Conservation (phyloP, 2,888 invertebrate species). For the Listrodromus nycthemerus region DNA sequence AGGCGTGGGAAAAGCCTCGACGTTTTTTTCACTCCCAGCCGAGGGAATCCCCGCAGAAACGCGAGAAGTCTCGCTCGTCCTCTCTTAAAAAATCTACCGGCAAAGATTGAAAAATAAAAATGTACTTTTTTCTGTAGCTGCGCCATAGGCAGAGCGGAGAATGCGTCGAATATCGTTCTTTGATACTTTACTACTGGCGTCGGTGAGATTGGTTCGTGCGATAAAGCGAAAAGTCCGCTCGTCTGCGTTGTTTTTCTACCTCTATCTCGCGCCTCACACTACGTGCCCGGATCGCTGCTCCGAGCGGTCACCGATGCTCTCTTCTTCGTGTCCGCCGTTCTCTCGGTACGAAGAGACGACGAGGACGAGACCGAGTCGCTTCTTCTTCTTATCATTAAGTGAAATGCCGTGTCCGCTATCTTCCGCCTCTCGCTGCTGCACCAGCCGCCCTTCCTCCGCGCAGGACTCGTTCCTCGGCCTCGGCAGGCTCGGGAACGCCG, state of each 20-base stretch:
- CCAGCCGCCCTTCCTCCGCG: conserved; percentile 56
- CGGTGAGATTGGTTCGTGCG: conserved; percentile 78
- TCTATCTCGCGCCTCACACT: conserved; percentile 38
- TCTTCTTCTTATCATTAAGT: conserved; percentile 83
- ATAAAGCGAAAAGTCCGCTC: conserved; percentile 75
- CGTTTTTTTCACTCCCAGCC: background rate
- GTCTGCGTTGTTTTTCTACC: conserved; percentile 50
- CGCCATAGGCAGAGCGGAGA: conserved; percentile 36
- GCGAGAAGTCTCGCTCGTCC: background rate
- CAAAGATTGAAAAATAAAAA: background rate
- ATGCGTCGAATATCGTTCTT: conserved; percentile 67
- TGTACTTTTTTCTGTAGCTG: background rate
- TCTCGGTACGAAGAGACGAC: conserved; percentile 65
- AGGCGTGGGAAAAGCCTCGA: conserved; percentile 38
- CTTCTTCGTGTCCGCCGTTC: conserved; percentile 60
- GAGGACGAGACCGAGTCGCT: conserved; percentile 74
- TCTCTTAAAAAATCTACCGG: background rate
- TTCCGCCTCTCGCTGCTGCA: conserved; percentile 70
- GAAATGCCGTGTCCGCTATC: conserved; percentile 84
- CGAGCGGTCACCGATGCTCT: conserved; percentile 59
- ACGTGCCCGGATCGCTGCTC: conserved; percentile 13
- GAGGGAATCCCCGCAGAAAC: conserved; percentile 4
- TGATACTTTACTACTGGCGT: conserved; percentile 75
- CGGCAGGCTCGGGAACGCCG: background rate
- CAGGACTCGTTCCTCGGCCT: conserved; percentile 73